Evolutionary conservation across 2,797 vertebrate species (phyloP).

Genomic region (Epinephelus malabaricus): DNA sequence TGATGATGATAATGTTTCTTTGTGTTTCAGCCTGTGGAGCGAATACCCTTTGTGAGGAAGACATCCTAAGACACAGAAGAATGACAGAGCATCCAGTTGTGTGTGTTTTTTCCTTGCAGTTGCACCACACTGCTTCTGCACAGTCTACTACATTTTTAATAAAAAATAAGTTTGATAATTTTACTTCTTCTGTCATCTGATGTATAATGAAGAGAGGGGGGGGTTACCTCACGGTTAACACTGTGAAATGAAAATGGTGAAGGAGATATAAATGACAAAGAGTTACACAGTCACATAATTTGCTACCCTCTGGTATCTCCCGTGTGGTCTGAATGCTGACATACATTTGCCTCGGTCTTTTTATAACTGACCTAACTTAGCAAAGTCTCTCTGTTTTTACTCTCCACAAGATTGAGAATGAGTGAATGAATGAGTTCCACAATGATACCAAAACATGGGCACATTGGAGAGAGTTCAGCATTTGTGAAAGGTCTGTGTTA

Average conservation of each 20-base stretch:
- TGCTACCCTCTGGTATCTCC: background rate
- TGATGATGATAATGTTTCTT: constrained; percentile 7
- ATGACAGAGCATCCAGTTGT: background rate
- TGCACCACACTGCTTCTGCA: background rate
- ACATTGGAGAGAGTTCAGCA: background rate
- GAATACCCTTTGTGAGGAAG: constrained; percentile 81
- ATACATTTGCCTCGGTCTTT: constrained; percentile 28
- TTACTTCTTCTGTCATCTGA: background rate
- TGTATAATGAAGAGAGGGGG: too few species aligned
- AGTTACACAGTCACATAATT: background rate
- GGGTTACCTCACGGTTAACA: too few species aligned
- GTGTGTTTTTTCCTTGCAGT: background rate
- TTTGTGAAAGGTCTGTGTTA: background rate
- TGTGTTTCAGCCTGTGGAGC: constrained; percentile 85
- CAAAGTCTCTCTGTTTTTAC: background rate
- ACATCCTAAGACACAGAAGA: background rate
- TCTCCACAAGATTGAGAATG: background rate
- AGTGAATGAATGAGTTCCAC: background rate
- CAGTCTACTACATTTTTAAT: constrained; percentile 23
- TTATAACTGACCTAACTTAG: constrained; percentile 36
- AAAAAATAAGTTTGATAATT: background rate
- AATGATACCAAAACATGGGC: background rate
- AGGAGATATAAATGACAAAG: background rate
- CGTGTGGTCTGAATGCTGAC: constrained; percentile 23
- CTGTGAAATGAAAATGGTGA: background rate